Base-by-base conservation (phyloP, 1,140 invertebrate species). In the Scaptomyza hsui region DNA sequence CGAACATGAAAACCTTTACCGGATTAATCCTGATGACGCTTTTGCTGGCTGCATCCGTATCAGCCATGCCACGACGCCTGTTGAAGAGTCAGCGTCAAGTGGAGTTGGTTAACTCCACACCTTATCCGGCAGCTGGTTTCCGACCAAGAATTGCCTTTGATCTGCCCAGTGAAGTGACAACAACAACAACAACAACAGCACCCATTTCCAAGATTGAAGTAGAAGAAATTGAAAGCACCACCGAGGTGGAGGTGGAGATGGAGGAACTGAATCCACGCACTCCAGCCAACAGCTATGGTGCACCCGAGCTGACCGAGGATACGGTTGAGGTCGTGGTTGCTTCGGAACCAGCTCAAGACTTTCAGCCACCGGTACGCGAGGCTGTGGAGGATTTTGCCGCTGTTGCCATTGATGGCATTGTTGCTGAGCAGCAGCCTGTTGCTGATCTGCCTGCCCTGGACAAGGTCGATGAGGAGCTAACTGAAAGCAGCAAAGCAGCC, bases 381-480 rank as follows among this genome's bases (percentile, higher is more conserved):
- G 73, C 85, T 55, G 81, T 73, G 53, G 81, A 90, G 44, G 79
- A 90, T 65, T 89, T 89, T 77, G 72, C 72, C 69, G 62, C 80
- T 67, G 47, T 62, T 57, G 56, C 68, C 44, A 3, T 59, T 63
- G 75, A 65, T 78, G 72, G 55, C 65, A 6, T 48, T 79, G 59
- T 41, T 86, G 47, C 32, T 72, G 69, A 74, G 53, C 75, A 88
- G 74, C 75, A 79, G 86, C 88, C 88, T 88, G 81, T 89, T 86
- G 80, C 78, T 90, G 89, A 90, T 90, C 51, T 90, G 74, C 89
- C 89, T 83, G 72, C 74, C 81, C 26, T 74, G 78, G 77, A 65
- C 53, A 51, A 70, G 39, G 16, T 62, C 64, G 75, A 29, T 9
- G 26, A 71, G 12, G 55, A 85, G 59, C 39, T 49, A 21, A 51